Evolutionary conservation across 2,113 vertebrate genomes (phyloP), one percentile per base, ranked within the genome.

Genomic region (Oreochromis tanganicae): DNA sequence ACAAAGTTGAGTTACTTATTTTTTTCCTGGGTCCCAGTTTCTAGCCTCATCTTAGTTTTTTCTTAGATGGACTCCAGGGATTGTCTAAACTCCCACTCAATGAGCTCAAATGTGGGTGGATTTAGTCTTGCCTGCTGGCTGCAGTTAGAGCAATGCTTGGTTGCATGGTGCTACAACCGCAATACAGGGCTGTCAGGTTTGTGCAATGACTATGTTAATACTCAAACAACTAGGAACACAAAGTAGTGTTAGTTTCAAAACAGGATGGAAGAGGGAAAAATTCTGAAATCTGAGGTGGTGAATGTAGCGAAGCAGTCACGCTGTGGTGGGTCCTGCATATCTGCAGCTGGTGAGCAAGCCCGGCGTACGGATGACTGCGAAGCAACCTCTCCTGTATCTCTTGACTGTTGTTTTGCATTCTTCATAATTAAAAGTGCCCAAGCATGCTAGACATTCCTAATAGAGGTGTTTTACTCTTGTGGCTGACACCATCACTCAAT

Each of bases 391-490:
- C 88, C 84, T 84, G 83, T 90, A 92, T 90, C 90, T 89, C 93
- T 87, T 83, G 80, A 83, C 92, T 86, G 89, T 94, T 96, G 95
- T 96, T 96, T 96, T 96, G 93, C 91, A 96, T 96, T 94, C 94
- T 94, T 95, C 84, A 87, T 95, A 93, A 96, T 96, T 95, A 96
- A 87, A 94, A 90, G 94, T 87, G 71, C 89, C 87, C 86, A 78
- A 93, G 95, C 94, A 95, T 95, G 93, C 89, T 82, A 83, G 88
- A 89, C 91, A 92, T 93, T 92, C 86, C 88, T 93, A 96, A 96
- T 93, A 91, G 92, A 96, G 95, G 94, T 93, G 94, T 95, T 95
- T 94, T 94, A 96, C 95, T 94, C 94, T 83, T 46, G 82, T 88
- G 85, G 87, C 91, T 94, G 94, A 96, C 95, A 95, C 91, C 90